These are phyloP conservation scores for Drosophila meridionalis DNA, from an alignment of 2,888 invertebrate genomes.

Conservation along the genomic window DNA sequence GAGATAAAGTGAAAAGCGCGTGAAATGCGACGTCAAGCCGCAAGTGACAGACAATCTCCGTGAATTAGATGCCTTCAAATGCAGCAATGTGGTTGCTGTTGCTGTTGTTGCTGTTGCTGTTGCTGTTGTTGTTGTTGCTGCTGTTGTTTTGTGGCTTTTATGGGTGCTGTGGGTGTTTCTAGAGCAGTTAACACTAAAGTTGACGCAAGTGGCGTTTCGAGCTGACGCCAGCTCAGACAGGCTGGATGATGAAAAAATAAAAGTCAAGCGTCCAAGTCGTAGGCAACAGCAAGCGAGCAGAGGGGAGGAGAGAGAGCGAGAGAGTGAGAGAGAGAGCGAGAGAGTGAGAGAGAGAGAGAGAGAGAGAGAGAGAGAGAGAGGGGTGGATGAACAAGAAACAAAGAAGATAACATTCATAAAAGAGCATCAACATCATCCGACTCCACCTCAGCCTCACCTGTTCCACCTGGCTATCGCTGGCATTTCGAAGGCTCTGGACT, in stretches of 20 bases:
- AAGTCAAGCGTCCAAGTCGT: slow-evolving; percentile 36
- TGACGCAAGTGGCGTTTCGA: slow-evolving; percentile 47
- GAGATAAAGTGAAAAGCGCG: slow-evolving; percentile 54
- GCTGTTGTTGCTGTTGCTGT: neutral
- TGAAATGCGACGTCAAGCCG: slow-evolving; percentile 44
- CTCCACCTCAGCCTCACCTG: neutral
- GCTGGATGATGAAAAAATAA: slow-evolving; percentile 31
- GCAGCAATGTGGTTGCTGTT: slow-evolving; percentile 19
- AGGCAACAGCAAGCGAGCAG: slow-evolving; percentile 1
- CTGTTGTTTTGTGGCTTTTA: slow-evolving; percentile 2
- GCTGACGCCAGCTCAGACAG: slow-evolving; percentile 46
- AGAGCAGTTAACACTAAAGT: slow-evolving; percentile 42
- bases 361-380: neutral
- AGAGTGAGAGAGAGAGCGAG: neutral
- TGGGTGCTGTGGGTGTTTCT: slow-evolving; percentile 18
- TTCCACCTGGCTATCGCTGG: slow-evolving; percentile 10
- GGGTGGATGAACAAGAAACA: slow-evolving; percentile 1
- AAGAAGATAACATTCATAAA: slow-evolving; percentile 49
- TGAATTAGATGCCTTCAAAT: slow-evolving; percentile 31
- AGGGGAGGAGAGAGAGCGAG: neutral
- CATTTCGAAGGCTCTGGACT: slow-evolving; percentile 12
- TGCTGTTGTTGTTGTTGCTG: neutral
- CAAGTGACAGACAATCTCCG: slow-evolving; percentile 48
- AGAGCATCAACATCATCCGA: slow-evolving; percentile 8
- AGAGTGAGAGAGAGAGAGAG: neutral